Base-by-base conservation (phyloP, 2,888 invertebrate species). In the Brachynemurus nebulosus region DNA sequence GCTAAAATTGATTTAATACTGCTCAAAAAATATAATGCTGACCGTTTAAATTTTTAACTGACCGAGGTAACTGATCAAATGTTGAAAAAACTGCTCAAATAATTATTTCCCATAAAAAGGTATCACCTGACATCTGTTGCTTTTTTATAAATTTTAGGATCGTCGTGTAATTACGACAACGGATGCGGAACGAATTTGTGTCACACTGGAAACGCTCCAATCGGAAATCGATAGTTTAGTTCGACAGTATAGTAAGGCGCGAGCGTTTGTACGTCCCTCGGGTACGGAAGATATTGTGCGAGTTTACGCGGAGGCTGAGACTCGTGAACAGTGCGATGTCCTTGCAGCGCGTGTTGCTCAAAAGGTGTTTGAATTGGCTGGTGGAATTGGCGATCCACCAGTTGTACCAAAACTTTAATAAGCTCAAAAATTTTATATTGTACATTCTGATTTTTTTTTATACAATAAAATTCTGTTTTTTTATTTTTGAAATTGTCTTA, bases 231-330 rank as follows among this genome's bases (percentile, higher is more conserved):
- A 93, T 59, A 65, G 69, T 42, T 59, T 85, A 1, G 85, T 86
- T 4, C 58, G 69, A 0, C 72, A 74, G 41, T 88, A 83, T 61
- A 64, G 67, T 4, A 71, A 73, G 51, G 91, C 83, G 0, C 70
- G 97, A 42, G 73, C 92, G 3, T 97, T 98, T 68, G 92, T 95
- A 0, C 73, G 96, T 38, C 84, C 98, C 0, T 97, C 97, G 0
- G 98, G 98, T 7, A 98, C 98, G 0, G 98, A 99, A 66, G 93
- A 98, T 63, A 72, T 96, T 9, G 86, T 98, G 2, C 71, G 98
- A 48, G 85, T 99, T 0, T 99, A 97, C 64, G 92, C 95, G 0
- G 98, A 99, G 66, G 91, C 92, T 2, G 76, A 80, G 18, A 82
- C 84, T 4, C 72, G 76, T 56, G 67, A 71, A 57, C 78, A 80